Evolutionary conservation across 1,140 invertebrate genomes (phyloP), one percentile per base, ranked within the genome.

Genomic region (Drosophila santomea): DNA sequence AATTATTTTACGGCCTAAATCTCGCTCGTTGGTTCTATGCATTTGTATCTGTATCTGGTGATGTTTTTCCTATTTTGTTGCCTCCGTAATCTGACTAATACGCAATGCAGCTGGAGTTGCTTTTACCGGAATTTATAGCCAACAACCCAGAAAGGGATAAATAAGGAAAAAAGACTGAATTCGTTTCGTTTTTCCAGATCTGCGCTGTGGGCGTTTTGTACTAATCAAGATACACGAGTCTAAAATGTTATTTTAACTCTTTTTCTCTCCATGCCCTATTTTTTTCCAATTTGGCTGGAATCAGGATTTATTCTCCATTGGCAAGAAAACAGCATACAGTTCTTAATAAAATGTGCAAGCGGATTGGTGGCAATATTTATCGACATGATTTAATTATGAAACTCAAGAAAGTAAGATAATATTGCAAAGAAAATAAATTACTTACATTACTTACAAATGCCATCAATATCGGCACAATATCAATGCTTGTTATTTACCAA

Each of bases 211-310:
- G 61, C 75, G 69, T 78, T 83, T 71, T 83, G 12, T 28, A 56
- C 43, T 75, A 82, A 78, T 82, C 79, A 75, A 82, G 69, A 82
- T 83, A 74, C 74, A 82, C 77, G 71, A 76, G 23, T 48, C n/a
- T 50, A 32, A 50, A 50, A 50, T 32, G n/a, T 32, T 50, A 15
- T 15, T 50, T 50, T 12, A 50, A 15, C 23, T 25, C 23, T 25
- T 48, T 50, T 20, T 50, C 25, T 50, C 48, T 15, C 8, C 25
- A 11, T 47, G 44, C 12, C 20, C 44, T 23, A 47, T 12, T 14
- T 28, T 50, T 15, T 17, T 32, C 48, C 48, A 50, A 50, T 50
- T 50, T 32, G 0, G n/a, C n/a, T 50, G 1, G 5, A 50, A 32
- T 32, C 28, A 32, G 35, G 12, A 35, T 15, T 35, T 50, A 50